phyloP scores from a whole-genome alignment of 2,797 vertebrate genomes.

The Rhodeus uyekii region DNA sequence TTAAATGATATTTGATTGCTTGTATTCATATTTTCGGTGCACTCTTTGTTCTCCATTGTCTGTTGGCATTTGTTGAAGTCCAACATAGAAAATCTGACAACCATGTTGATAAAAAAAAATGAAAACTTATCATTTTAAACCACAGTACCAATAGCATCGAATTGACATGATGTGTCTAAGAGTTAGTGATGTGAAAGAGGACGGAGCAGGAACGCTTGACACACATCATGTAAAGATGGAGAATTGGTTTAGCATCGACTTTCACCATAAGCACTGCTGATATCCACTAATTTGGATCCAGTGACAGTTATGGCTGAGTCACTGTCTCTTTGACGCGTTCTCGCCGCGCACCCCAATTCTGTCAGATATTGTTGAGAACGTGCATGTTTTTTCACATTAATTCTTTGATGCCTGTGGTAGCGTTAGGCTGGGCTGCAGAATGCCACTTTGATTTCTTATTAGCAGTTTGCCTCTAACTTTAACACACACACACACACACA shows the following conservation, averaged over 20 bases:
- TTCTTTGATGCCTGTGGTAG: constrained; percentile 28
- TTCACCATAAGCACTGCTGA: constrained; percentile 4
- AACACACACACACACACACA: constrained; percentile 37
- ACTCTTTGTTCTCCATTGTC: background rate
- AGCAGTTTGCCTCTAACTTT: constrained; percentile 50
- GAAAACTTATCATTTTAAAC: background rate
- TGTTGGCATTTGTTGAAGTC: background rate
- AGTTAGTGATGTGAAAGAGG: background rate
- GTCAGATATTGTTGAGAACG: constrained; percentile 26
- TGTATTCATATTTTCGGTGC: background rate
- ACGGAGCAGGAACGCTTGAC: background rate
- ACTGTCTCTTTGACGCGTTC: constrained; percentile 5
- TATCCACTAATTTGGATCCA: constrained; percentile 32
- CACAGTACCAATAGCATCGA: background rate
- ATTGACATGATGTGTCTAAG: background rate
- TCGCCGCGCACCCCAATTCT: constrained; percentile 24
- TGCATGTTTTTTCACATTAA: constrained; percentile 10
- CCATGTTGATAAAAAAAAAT: background rate
- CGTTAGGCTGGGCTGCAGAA: constrained; percentile 32
- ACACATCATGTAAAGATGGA: constrained; percentile 7
- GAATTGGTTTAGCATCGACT: constrained; percentile 18
- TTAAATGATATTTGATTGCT: background rate
- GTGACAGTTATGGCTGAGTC: constrained; percentile 34
- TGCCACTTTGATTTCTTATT: constrained; percentile 19
- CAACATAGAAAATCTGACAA: background rate